Percentiles rank a stretch among this genome's conserved stretches.
These are phyloP conservation scores for Cinclus mexicanus DNA, from an alignment of 2,113 vertebrate species.

Conservation along the genomic window DNA sequence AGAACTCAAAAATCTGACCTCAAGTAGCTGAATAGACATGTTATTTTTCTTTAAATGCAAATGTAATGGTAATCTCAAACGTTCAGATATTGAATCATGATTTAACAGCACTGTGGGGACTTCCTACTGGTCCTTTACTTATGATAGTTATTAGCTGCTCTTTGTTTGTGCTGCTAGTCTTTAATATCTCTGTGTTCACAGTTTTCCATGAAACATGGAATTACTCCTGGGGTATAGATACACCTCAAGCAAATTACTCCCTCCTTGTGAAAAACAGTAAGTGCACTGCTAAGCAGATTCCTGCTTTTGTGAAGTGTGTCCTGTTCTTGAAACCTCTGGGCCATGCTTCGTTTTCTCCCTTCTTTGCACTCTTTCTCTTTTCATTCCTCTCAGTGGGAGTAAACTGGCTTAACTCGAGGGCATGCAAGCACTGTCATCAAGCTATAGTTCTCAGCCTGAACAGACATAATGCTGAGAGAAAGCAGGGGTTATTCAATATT, in stretches of 20 bases:
- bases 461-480: neutral
- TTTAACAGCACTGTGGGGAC: neutral
- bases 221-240: neutral
- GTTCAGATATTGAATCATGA: neutral
- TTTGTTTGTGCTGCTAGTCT: neutral
- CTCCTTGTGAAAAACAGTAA: neutral
- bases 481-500: neutral
- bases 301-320: neutral
- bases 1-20: neutral
- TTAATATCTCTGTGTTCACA: neutral
- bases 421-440: neutral
- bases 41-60: neutral
- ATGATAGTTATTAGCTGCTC: neutral
- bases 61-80: neutral
- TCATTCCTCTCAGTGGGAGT: neutral
- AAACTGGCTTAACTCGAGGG: neutral
- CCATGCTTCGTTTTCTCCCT: neutral
- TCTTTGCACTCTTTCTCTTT: neutral
- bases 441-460: neutral
- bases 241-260: neutral
- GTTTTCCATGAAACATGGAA: slow-evolving; percentile 1
- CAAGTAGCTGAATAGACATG: neutral
- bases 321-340: neutral
- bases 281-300: neutral
- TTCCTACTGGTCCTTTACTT: neutral